Evolutionary conservation across 2,888 invertebrate species (phyloP), one percentile per base, ranked within the genome.

Genomic region (Patella depressa): DNA sequence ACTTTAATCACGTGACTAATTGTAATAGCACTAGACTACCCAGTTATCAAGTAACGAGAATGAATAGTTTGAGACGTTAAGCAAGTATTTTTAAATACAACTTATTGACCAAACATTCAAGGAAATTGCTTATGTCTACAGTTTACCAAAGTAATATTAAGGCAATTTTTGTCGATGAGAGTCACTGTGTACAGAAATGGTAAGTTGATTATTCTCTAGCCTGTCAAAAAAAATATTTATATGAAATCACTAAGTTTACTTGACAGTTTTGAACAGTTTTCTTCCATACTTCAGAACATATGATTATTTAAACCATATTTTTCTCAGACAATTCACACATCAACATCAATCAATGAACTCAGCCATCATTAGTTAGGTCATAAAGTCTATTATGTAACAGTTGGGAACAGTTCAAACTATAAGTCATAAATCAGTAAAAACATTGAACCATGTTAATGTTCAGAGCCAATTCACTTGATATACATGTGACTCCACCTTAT

Each of bases 21-120:
- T 24, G 0, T 24, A 24, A 24, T 24, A 0, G 0, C 1, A 1
- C 24, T 24, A 24, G 24, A 1, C 24, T 0, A 24, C 24, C 24
- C 0, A 24, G 0, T 24, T 24, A 24, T 24, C 24, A 24, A 24
- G 24, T 24, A 24, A n/a, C n/a, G n/a, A n/a, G n/a, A n/a, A n/a
- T n/a, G n/a, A n/a, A n/a, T n/a, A n/a, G n/a, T n/a, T n/a, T n/a
- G n/a, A n/a, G n/a, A n/a, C n/a, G n/a, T n/a, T n/a, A n/a, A n/a
- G n/a, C n/a, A n/a, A n/a, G n/a, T n/a, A n/a, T n/a, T n/a, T n/a
- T n/a, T n/a, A n/a, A n/a, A n/a, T n/a, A 59, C 12, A 19, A 19
- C 59, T 59, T 59, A 59, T 59, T 59, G 59, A 59, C 59, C 59
- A 59, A 59, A 59, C 59, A 59, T 59, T 59, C 59, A 59, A 59